These are phyloP conservation scores for Trissolcus japonicus DNA, from an alignment of 2,888 invertebrate species.

Conservation along the genomic window DNA sequence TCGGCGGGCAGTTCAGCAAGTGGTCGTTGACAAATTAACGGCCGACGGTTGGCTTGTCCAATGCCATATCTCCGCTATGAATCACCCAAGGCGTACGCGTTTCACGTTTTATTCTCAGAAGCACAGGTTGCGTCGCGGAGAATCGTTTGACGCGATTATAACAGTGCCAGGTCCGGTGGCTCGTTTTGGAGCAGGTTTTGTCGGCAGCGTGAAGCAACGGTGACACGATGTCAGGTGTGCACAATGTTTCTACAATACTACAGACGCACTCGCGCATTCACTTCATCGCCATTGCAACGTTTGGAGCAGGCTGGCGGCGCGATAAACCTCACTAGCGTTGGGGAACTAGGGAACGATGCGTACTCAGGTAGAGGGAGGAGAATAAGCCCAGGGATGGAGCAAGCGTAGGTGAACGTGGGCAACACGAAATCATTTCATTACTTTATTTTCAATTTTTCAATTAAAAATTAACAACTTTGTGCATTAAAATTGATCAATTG, in stretches of 20 bases:
- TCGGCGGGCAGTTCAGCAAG: background rate
- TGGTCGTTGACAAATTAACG: constrained; percentile 1
- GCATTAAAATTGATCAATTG: background rate
- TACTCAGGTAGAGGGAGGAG: background rate
- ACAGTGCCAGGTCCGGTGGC: too few relatives aligned
- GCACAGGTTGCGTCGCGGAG: too few relatives aligned
- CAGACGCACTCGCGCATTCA: constrained; percentile 52
- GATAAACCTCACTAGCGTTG: constrained; percentile 29
- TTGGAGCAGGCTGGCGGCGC: constrained; percentile 24
- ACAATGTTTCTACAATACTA: constrained; percentile 24
- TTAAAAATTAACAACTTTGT: background rate
- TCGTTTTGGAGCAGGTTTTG: background rate
- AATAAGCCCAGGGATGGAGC: constrained; percentile 1
- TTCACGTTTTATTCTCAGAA: too few relatives aligned
- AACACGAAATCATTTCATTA: too few relatives aligned
- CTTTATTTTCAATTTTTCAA: too few relatives aligned
- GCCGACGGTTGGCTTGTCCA: constrained; percentile 29
- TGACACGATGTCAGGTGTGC: constrained; percentile 7
- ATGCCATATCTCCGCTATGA: constrained; percentile 39
- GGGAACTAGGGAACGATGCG: constrained; percentile 19
- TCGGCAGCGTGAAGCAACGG: background rate
- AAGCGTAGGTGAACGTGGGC: background rate
- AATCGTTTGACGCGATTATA: too few relatives aligned
- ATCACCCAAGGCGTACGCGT: constrained; percentile 38
- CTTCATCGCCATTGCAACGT: constrained; percentile 52